A percentile compares a stretch with the other conserved stretches of the same genome.
phyloP scores from a whole-genome alignment of 2,113 vertebrate species.

The Crotalus horridus region DNA sequence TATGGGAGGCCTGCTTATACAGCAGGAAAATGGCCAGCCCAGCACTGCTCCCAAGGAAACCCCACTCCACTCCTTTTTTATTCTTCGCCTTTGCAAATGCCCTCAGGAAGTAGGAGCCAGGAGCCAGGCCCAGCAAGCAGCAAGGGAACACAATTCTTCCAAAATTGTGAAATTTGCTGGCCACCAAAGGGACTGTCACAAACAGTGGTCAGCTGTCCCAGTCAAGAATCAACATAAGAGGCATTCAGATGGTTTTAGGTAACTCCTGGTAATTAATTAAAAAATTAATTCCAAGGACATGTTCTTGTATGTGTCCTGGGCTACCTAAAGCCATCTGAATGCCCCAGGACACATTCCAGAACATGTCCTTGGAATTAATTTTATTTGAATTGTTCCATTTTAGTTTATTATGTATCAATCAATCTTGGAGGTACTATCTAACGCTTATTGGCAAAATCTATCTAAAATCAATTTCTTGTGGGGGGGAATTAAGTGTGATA shows the following conservation, averaged over 20 bases:
- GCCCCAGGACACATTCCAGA: too few species aligned
- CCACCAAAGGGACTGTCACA: neutral
- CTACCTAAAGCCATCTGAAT: neutral
- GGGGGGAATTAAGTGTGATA: too few species aligned
- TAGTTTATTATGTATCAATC: neutral
- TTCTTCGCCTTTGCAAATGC: neutral
- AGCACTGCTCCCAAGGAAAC: neutral
- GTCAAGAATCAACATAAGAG: neutral
- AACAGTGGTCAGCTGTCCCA: neutral
- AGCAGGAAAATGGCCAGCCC: neutral
- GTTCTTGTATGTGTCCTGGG: neutral
- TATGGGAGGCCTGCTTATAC: neutral
- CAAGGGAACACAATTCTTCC: neutral
- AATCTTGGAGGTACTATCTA: neutral
- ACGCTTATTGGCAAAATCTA: neutral
- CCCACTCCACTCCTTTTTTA: neutral
- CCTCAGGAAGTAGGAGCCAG: neutral
- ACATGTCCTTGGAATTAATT: neutral
- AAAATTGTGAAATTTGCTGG: neutral
- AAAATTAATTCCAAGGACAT: fast-evolving
- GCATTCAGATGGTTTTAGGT: neutral
- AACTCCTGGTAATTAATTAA: neutral
- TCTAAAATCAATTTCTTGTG: neutral
- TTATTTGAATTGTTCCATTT: neutral
- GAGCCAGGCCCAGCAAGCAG: neutral